Conservation (phyloP, 1,140 invertebrate genomes). For the Drosophila paulistorum region DNA sequence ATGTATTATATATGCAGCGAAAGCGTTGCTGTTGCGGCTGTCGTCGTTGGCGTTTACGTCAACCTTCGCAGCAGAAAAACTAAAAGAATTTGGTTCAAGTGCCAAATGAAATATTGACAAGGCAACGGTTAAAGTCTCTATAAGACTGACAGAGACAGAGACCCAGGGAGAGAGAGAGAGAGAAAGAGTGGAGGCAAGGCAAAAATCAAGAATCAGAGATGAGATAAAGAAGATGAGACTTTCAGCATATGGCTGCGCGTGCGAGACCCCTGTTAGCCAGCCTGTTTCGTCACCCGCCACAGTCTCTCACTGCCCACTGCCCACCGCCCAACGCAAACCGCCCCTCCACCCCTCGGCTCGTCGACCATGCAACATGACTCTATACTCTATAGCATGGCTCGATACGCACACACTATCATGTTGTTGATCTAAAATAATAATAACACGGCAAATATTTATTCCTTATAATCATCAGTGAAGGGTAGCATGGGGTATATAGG, state of each 20-base stretch:
- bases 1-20: not conserved
- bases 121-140: slow-evolving; percentile 49
- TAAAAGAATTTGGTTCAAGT: slow-evolving; percentile 81
- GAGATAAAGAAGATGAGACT: slow-evolving; percentile 40
- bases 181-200: slow-evolving; percentile 4
- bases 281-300: not conserved
- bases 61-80: slow-evolving; percentile 63
- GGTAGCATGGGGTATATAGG: slow-evolving; percentile 16
- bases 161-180: slow-evolving; percentile 31
- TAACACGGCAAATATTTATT: slow-evolving; percentile 66
- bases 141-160: slow-evolving; percentile 34
- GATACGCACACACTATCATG: slow-evolving; percentile 40
- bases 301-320: too few relatives aligned
- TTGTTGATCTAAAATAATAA: slow-evolving; percentile 71
- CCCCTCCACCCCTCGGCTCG: too few relatives aligned
- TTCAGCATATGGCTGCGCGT: slow-evolving; percentile 66
- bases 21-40: slow-evolving; percentile 6
- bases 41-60: slow-evolving; percentile 37
- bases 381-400: slow-evolving; percentile 15
- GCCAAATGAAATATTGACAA: slow-evolving; percentile 81
- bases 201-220: slow-evolving; percentile 11
- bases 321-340: too few relatives aligned
- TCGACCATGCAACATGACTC: not conserved
- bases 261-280: slow-evolving; percentile 39
- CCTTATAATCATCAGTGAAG: slow-evolving; percentile 22